Evolutionary conservation across 2,113 vertebrate species (phyloP), one percentile per base, ranked within the genome.

Genomic region (Leptobrachium ailaonicum): DNA sequence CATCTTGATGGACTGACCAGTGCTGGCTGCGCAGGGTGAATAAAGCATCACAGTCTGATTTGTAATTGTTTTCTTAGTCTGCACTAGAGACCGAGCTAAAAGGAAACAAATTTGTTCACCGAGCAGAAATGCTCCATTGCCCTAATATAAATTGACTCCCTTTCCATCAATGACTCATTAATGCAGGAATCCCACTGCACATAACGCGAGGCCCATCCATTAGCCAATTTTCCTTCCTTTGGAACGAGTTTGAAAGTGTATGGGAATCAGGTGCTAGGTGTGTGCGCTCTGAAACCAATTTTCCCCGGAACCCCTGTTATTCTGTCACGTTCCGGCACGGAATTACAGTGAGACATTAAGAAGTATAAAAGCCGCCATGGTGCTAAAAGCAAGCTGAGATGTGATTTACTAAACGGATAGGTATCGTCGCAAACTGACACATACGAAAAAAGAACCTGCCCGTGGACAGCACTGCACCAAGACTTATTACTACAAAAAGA

Each of bases 121-220:
- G 60, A 54, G 63, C 41, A 56, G 60, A 56, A 79, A 73, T 58
- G 77, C 32, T 79, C 70, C 47, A 73, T 54, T 73, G 70, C 45
- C 44, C 70, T 73, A 79, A 79, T 73, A 79, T 40, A 79, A 56
- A 72, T 73, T 73, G 77, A 73, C 77, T 73, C 45, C 5, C 43
- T 79, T 72, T 79, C 69, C 69, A 79, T 72, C 77, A 73, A 56
- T 73, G 77, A 73, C 69, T 79, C 58, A 79, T 79, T 79, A 79
- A 79, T 79, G 77, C 77, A 72, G 58, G 58, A 41, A 71, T 79
- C 43, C 40, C 58, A 72, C 20, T 45, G 62, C 77, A 73, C 69
- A 66, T 45, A 74, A 44, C 43, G 77, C 12, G 47, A 75, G 45
- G 32, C n/a, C 40, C 14, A 54, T 79, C 58, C 14, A 79, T 79